These are phyloP conservation scores for Xanthia icteritia DNA, from an alignment of 2,888 invertebrate genomes.

Conservation along the genomic window DNA sequence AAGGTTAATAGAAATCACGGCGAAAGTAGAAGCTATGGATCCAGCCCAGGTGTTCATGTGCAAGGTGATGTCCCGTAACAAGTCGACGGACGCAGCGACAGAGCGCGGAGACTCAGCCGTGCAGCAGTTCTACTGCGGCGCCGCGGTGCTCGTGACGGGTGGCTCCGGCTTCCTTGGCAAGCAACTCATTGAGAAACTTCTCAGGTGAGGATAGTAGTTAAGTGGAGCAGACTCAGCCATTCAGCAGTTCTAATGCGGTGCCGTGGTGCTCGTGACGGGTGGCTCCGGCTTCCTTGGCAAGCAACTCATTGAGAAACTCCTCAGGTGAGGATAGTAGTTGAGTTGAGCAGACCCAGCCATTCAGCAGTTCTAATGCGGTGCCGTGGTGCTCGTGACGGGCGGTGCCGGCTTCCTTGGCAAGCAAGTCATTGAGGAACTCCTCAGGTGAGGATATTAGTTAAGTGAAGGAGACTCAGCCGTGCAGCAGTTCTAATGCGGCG, in stretches of 20 bases:
- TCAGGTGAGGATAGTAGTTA: too few species aligned
- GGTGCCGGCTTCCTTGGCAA: too few species aligned
- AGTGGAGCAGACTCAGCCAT: constrained; percentile 8
- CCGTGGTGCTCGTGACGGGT: background rate
- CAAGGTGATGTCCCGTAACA: background rate
- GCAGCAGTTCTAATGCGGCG: too few species aligned
- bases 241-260: constrained; percentile 17
- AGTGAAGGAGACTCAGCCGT: too few species aligned
- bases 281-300: constrained; percentile 15
- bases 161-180: too few species aligned
- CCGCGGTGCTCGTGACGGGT: too few species aligned
- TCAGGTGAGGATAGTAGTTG: constrained; percentile 7
- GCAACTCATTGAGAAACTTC: too few species aligned
- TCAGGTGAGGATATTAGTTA: too few species aligned
- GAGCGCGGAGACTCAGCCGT: background rate
- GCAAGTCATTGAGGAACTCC: too few species aligned
- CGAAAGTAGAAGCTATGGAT: background rate
- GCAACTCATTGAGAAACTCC: constrained; percentile 22
- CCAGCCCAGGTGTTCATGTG: background rate
- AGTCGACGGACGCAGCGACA: background rate
- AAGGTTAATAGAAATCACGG: background rate
- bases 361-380: too few species aligned
- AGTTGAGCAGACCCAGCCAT: background rate
- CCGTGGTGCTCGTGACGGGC: too few species aligned
- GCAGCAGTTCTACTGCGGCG: background rate